These are phyloP conservation scores for Sigmodon hispidus DNA, from an alignment of 2,113 vertebrate genomes.

Conservation along the genomic window DNA sequence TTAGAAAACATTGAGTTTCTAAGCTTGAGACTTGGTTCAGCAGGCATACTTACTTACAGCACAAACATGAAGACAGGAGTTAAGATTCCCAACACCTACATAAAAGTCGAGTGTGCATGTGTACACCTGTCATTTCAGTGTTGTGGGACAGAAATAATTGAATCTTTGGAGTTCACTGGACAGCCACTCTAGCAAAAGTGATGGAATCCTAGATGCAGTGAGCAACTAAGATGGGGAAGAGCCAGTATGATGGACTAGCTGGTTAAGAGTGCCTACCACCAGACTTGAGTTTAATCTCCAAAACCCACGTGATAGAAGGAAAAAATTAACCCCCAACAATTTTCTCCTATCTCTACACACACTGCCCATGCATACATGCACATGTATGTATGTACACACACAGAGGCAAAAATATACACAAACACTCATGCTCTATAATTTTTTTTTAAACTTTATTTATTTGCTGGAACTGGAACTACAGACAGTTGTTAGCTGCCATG, in stretches of 20 bases:
- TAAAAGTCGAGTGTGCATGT: neutral
- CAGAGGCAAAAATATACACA: neutral
- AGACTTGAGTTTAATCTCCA: neutral
- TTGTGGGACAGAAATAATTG: neutral
- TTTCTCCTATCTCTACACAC: neutral
- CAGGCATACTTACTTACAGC: neutral
- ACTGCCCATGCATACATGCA: neutral
- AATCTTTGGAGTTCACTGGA: too few species aligned
- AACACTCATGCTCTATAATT: neutral
- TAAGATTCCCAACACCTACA: neutral
- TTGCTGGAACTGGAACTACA: too few species aligned
- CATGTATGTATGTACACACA: neutral
- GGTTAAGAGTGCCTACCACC: neutral
- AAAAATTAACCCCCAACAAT: neutral
- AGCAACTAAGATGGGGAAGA: neutral
- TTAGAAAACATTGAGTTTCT: constrained; percentile 27
- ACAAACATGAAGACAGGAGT: too few species aligned
- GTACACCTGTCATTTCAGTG: neutral
- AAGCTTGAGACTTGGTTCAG: too few species aligned
- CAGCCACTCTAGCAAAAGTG: neutral
- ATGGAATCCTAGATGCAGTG: neutral
- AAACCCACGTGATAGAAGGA: neutral
- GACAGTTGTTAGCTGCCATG: too few species aligned
- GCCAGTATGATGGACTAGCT: neutral
- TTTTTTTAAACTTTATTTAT: too few species aligned